A percentile compares a stretch with the other conserved stretches of the same genome.
phyloP scores from a whole-genome alignment of 1,140 invertebrate species.

The Asbolus verrucosus region DNA sequence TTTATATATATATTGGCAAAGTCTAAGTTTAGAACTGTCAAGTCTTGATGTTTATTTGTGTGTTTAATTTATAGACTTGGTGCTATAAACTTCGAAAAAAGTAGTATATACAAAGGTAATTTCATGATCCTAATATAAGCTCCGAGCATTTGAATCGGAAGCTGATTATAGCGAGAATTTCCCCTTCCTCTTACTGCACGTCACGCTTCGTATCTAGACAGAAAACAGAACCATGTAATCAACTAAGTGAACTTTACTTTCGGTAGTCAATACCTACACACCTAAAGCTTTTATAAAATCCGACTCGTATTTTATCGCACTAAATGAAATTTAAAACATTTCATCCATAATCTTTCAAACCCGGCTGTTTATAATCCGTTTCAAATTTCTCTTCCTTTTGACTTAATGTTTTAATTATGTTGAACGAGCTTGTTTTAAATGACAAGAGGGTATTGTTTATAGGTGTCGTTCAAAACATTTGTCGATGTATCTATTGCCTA shows the following conservation, averaged over 20 bases:
- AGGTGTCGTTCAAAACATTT: constrained; percentile 16
- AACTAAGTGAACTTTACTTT: constrained; percentile 43
- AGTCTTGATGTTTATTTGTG: constrained; percentile 9
- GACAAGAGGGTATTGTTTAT: background rate
- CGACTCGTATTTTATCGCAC: background rate
- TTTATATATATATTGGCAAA: too few species aligned
- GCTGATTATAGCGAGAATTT: constrained; percentile 38
- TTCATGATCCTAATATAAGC: constrained; percentile 36
- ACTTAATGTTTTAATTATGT: too few species aligned
- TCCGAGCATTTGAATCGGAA: constrained; percentile 27
- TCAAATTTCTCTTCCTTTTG: too few species aligned
- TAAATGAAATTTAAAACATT: background rate
- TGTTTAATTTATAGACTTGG: constrained; percentile 37
- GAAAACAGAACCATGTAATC: constrained; percentile 43
- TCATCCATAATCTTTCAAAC: background rate
- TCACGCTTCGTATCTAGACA: constrained; percentile 42
- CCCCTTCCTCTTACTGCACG: constrained; percentile 24
- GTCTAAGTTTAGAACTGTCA: constrained; percentile 23
- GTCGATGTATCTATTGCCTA: background rate
- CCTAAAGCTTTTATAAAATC: constrained; percentile 17
- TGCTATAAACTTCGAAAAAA: constrained; percentile 29
- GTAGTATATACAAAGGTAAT: constrained; percentile 32
- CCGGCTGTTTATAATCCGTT: too few species aligned
- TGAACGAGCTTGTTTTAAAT: too few species aligned
- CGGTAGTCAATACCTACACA: constrained; percentile 35